Conservation (phyloP, 1,140 invertebrate species). For the Drosophila simulans region DNA sequence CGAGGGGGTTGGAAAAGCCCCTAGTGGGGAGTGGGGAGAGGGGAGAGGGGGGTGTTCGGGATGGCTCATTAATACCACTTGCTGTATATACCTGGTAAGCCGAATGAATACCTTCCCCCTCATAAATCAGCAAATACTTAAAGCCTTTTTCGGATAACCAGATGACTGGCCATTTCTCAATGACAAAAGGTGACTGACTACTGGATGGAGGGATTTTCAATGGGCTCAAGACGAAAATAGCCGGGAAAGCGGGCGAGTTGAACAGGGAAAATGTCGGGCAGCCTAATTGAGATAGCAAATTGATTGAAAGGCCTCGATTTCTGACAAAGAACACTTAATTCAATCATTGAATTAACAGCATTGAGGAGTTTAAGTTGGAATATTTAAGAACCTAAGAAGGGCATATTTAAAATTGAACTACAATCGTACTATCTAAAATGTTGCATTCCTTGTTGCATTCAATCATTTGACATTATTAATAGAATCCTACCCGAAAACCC, state of each 20-base stretch:
- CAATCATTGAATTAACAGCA: background rate
- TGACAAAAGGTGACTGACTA: slow-evolving; percentile 21
- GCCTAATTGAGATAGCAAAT: slow-evolving; percentile 20
- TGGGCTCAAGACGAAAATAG: slow-evolving; percentile 22
- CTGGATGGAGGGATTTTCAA: slow-evolving; percentile 5
- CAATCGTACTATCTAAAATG: background rate
- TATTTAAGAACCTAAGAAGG: too few species aligned
- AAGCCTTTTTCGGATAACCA: slow-evolving; percentile 67
- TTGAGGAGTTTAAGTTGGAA: too few species aligned
- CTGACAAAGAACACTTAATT: background rate
- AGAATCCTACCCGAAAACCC: slow-evolving; percentile 13
- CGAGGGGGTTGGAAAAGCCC: background rate
- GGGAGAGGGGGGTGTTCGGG: too few species aligned
- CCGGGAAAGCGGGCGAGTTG: background rate
- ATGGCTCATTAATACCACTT: slow-evolving; percentile 68
- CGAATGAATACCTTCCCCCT: slow-evolving; percentile 12
- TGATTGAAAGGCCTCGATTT: slow-evolving; percentile 18
- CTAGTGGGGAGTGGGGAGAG: too few species aligned
- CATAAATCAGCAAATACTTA: slow-evolving; percentile 69
- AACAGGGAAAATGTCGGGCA: background rate
- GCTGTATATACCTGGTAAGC: slow-evolving; percentile 50
- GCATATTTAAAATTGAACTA: background rate
- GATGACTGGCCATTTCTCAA: slow-evolving; percentile 46
- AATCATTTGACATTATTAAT: background rate
- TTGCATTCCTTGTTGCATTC: background rate